Percentiles rank a stretch among this genome's conserved stretches.
phyloP scores from a whole-genome alignment of 2,888 invertebrate genomes.

The Syrista parreyssii region DNA sequence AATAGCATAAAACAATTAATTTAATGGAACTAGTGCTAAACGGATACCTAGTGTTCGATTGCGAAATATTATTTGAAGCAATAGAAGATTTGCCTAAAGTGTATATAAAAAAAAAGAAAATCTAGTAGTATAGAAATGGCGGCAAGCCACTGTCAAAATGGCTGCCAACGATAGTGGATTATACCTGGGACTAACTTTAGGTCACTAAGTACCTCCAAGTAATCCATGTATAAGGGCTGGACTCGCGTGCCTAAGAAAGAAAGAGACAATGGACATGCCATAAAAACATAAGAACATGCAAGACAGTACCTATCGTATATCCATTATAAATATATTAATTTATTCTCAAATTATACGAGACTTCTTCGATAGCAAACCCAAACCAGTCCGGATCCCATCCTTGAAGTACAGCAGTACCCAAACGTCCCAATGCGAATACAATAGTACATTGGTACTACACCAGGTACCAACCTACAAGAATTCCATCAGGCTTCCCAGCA shows the following conservation, averaged over 20 bases:
- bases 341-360: constrained; percentile 57
- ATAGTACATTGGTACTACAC: background rate
- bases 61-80: constrained; percentile 61
- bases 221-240: background rate
- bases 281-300: constrained; percentile 53
- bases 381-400: background rate
- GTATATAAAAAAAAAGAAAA: constrained; percentile 25
- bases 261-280: constrained; percentile 46
- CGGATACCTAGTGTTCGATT: constrained; percentile 56
- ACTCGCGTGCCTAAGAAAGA: background rate
- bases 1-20: constrained; percentile 50
- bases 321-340: constrained; percentile 65
- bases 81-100: constrained; percentile 48
- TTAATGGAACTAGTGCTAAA: constrained; percentile 45
- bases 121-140: background rate
- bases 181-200: background rate
- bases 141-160: background rate
- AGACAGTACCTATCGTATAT: constrained; percentile 63
- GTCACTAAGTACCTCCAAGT: background rate
- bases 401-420: background rate
- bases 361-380: background rate
- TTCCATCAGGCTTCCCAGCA: background rate
- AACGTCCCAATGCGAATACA: background rate
- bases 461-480: background rate
- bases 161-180: background rate